These are phyloP conservation scores for Malacosoma neustria DNA, from an alignment of 2,888 invertebrate genomes.

Conservation along the genomic window DNA sequence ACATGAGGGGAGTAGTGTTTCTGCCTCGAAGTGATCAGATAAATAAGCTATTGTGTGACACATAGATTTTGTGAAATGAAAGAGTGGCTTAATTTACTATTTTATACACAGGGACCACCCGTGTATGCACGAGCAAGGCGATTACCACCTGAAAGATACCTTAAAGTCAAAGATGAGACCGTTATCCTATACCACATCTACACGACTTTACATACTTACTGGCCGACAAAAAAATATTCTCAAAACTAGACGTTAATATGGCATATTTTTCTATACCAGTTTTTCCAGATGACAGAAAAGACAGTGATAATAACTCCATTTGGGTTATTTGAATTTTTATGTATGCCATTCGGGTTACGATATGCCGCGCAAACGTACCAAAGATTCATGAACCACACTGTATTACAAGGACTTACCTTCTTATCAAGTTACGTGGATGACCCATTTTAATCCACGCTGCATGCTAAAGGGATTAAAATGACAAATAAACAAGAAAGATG, in stretches of 20 bases:
- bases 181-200: conserved; percentile 6
- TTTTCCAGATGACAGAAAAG: background rate
- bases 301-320: conserved; percentile 6
- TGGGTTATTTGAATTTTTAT: conserved; percentile 3
- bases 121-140: conserved; percentile 25
- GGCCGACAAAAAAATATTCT: conserved; percentile 3
- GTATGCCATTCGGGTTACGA: too few relatives aligned
- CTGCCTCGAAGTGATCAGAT: conserved; percentile 13
- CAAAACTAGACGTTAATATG: conserved; percentile 6
- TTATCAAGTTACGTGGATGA: conserved; percentile 26
- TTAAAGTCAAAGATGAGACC: conserved; percentile 23
- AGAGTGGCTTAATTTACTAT: conserved; percentile 14
- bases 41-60: conserved; percentile 12
- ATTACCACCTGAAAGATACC: conserved; percentile 27
- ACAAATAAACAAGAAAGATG: too few relatives aligned
- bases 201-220: conserved; percentile 7
- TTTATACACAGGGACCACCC: conserved; percentile 32
- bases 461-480: too few relatives aligned
- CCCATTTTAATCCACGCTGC: too few relatives aligned
- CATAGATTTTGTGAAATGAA: conserved; percentile 2
- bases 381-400: conserved; percentile 8
- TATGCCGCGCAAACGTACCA: too few relatives aligned
- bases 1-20: too few relatives aligned
- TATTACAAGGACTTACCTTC: conserved; percentile 10
- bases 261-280: conserved; percentile 5